Evolutionary conservation across 2,888 invertebrate genomes (phyloP).

Genomic region (Gnatocerus cornutus): DNA sequence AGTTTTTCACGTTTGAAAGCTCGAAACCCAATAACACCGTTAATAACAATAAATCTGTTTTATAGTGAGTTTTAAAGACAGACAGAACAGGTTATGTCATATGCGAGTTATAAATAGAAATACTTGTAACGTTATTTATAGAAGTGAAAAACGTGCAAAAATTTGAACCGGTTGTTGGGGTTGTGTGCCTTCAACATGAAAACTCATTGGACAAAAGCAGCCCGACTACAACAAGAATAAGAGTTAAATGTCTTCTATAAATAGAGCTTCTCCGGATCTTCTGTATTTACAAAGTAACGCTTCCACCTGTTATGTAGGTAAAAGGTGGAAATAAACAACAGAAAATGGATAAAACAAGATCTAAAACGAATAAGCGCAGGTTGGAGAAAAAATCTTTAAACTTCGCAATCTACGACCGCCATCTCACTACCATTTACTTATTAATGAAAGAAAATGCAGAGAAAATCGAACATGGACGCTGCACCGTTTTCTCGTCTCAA

Average conservation of each 20-base stretch:
- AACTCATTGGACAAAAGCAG: constrained; percentile 47
- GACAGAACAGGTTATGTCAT: constrained; percentile 61
- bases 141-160: constrained; percentile 59
- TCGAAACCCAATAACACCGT: constrained; percentile 3
- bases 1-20: no score
- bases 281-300: constrained; percentile 24
- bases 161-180: constrained; percentile 61
- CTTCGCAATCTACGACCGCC: no score
- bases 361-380: not conserved
- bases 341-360: not conserved
- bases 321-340: constrained; percentile 1
- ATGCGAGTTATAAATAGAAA: constrained; percentile 61
- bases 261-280: constrained; percentile 49
- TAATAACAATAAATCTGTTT: constrained; percentile 28
- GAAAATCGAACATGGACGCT: no score
- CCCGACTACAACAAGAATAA: constrained; percentile 40
- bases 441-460: no score
- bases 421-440: no score
- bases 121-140: constrained; percentile 62
- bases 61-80: constrained; percentile 13
- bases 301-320: constrained; percentile 11
- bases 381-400: not conserved
- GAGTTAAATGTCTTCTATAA: constrained; percentile 48
- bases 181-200: constrained; percentile 51
- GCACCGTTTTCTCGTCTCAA: no score